Base-by-base conservation (phyloP, 2,888 invertebrate species). In the Periphyllus acericola region DNA sequence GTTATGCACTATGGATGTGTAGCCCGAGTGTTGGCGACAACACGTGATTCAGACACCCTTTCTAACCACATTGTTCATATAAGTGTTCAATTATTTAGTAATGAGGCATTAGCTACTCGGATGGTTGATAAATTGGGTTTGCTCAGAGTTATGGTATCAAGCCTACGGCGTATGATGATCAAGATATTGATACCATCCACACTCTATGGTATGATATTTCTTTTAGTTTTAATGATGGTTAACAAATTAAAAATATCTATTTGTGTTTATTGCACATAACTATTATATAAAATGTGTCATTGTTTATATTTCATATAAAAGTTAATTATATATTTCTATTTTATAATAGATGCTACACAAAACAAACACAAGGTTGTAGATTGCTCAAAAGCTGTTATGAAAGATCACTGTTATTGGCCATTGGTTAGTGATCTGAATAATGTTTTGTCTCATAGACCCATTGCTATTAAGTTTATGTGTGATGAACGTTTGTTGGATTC, bases 381-480 rank as follows among this genome's bases (percentile, higher is more conserved):
- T 91, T 99, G 99, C 91, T 96, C 95, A 25, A 94, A 95, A 90
- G 94, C 96, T 89, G 96, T 98, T 36, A 98, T 99, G 97, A 98
- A 97, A 92, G 97, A 98, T 91, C 99, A 99, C 92, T 98, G 98
- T 92, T 99, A 98, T 92, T 99, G 99, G 99, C 98, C 99, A 0
- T 93, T 99, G 14, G 98, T 99, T 66, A 98, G 98, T 0, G 99
- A 99, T 92, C 94, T 99, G 90, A 98, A 98, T 91, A 99, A 99
- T 92, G 96, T 99, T 83, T 93, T 99, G 29, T 97, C 98, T 0
- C 99, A 99, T 91, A 94, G 95, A 91, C 96, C 96, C 29, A 97
- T 99, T 6, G 98, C 98, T 29, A 92, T 97, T 90, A 94, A 96
- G 91, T 98, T 99, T 91, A 94, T 99, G 92, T 94, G 95, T 83